Base-by-base conservation (phyloP, 1,140 invertebrate genomes). In the Listronotus bonariensis region DNA sequence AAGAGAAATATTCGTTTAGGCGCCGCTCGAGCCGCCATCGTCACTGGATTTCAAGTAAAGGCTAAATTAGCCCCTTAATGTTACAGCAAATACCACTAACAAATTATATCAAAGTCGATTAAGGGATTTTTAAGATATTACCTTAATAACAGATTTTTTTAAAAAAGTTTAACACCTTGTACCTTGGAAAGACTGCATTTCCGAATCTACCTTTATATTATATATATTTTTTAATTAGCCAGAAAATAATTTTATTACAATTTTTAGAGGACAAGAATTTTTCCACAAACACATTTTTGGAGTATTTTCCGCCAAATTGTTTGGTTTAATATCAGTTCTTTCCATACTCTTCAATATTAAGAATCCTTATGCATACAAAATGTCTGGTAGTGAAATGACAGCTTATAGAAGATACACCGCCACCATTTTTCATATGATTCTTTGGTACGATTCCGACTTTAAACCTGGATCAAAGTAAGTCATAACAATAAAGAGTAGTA, bases 371-470 rank as follows among this genome's bases (percentile, higher is more conserved):
- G 6, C 85, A 86, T 31, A 89, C 89, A 80, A 83, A 0, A 85
- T 86, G 58, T 90, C 89, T 3, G 83, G 81, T 20, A 84, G 82
- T 5, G 76, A 81, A 0, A 82, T 81, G 20, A 83, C 83, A 0
- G 88, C 92, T 0, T 93, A 92, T 76, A 85, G 82, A 59, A 82
- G 93, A 68, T 95, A 95, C 74, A 74, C 89, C 0, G 85, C 84
- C 1, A 92, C 90, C 0, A 78, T 90, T 36, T 77, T 87, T 4
- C 90, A 93, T 69, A 86, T 88, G n/a, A 77, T 84, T 1, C 72
- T 84, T 3, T 96, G 93, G 92, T 92, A 91, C 68, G 78, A 83
- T 11, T 78, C 86, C 45, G 82, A 88, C 34, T 81, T 91, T 12
- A 79, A 80, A 54, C 80, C 79, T 56, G 78, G 81, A 17, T 79